Percentiles rank a stretch among this genome's conserved stretches.
These are phyloP conservation scores for Pteromalus puparum DNA, from an alignment of 1,140 invertebrate genomes.

Conservation along the genomic window DNA sequence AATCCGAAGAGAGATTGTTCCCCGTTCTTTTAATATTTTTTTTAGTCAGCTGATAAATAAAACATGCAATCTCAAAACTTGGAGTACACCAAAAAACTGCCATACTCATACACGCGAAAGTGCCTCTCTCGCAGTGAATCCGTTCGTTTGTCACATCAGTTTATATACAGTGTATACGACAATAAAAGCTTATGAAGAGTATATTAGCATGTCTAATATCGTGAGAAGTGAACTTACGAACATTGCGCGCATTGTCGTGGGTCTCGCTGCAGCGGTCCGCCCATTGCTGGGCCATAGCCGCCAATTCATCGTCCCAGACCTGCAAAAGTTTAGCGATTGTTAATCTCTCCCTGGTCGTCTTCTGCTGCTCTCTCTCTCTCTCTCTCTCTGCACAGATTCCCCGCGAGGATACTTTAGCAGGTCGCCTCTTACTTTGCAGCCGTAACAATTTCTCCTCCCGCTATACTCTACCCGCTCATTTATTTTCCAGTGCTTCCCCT, in stretches of 20 bases:
- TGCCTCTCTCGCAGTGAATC: too few species aligned
- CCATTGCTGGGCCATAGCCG: slow-evolving; percentile 87
- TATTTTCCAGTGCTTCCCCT: neutral
- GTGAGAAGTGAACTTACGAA: slow-evolving; percentile 75
- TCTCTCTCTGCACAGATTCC: neutral
- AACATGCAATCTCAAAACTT: slow-evolving; percentile 2
- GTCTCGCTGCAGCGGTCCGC: slow-evolving; percentile 85
- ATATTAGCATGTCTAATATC: neutral
- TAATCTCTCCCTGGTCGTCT: slow-evolving; percentile 6
- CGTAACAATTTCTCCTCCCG: neutral
- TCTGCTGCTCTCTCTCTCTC: neutral
- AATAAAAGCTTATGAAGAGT: neutral
- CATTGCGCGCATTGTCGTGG: slow-evolving; percentile 81
- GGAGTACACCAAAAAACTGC: neutral
- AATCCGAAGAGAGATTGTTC: neutral
- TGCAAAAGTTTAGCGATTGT: slow-evolving; percentile 64
- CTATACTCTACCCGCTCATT: neutral
- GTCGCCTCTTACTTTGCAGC: neutral
- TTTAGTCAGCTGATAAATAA: slow-evolving; percentile 6
- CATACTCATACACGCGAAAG: neutral
- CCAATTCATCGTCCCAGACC: slow-evolving; percentile 92
- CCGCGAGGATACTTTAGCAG: neutral
- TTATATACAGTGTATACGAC: too few species aligned
- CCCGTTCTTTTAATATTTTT: neutral
- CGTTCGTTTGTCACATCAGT: too few species aligned